A percentile compares a stretch with the other conserved stretches of the same genome.
Evolutionary conservation across 2,113 vertebrate genomes (phyloP).

Genomic region (Neotragus moschatus): DNA sequence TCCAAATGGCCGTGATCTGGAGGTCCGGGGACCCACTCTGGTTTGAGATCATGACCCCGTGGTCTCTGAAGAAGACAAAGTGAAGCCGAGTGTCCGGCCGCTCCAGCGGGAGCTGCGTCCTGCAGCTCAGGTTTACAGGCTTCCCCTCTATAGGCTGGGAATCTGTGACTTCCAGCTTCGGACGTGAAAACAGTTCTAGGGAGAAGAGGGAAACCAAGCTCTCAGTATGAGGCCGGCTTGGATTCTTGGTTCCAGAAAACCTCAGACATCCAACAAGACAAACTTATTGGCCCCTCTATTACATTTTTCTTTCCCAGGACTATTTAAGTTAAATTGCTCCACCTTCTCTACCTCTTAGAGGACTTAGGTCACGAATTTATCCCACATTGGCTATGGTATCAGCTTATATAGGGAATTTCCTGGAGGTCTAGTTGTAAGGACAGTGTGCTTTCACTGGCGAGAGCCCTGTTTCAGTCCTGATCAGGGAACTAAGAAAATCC

Average conservation of each 20-base stretch:
- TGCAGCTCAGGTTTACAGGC: slow-evolving; percentile 9
- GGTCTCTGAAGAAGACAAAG: slow-evolving; percentile 31
- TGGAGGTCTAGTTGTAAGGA: neutral
- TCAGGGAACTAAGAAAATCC: neutral
- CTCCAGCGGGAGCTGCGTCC: neutral
- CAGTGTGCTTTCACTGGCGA: neutral
- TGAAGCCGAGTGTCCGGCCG: neutral
- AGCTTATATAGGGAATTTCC: neutral
- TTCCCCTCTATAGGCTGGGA: neutral
- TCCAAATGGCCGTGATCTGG: slow-evolving; percentile 18
- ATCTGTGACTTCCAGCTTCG: neutral
- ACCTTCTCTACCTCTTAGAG: neutral
- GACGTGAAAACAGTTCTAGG: slow-evolving; percentile 34
- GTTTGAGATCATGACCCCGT: neutral
- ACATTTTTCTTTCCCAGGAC: neutral
- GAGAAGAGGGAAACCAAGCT: neutral
- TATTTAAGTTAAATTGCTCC: neutral
- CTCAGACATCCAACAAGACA: neutral
- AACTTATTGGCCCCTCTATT: neutral
- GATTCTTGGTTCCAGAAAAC: neutral
- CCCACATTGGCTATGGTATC: neutral
- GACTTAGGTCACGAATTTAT: neutral
- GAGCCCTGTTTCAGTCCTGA: neutral
- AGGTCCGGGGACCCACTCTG: neutral
- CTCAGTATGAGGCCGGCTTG: neutral